Percentiles rank a stretch among this genome's conserved stretches.
These are phyloP conservation scores for Crotalus viridis DNA, from an alignment of 2,113 vertebrate genomes.

Conservation along the genomic window DNA sequence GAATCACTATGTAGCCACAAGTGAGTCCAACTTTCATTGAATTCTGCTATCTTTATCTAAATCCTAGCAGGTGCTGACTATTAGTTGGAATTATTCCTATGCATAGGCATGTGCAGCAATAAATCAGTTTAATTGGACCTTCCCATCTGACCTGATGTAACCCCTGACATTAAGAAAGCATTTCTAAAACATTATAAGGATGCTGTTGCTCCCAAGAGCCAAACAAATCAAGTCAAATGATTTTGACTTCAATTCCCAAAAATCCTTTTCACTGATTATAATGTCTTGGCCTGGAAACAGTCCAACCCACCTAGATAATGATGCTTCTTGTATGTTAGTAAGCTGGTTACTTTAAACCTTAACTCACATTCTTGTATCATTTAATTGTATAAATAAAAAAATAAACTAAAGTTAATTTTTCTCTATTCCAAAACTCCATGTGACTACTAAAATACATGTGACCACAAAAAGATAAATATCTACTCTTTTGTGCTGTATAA, in stretches of 20 bases:
- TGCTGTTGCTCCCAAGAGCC: not conserved
- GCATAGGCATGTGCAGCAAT: not conserved
- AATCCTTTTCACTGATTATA: not conserved
- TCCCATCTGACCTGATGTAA: not conserved
- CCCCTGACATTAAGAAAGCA: not conserved
- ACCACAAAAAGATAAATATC: not conserved
- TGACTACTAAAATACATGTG: not conserved
- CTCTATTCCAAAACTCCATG: not conserved
- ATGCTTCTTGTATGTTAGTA: not conserved
- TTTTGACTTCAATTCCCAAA: not conserved
- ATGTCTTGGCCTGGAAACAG: not conserved
- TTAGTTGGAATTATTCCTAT: not conserved
- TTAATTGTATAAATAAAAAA: not conserved
- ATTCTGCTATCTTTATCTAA: not conserved
- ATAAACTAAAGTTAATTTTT: not conserved
- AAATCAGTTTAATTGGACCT: not conserved
- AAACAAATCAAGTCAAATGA: not conserved
- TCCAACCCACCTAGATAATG: not conserved
- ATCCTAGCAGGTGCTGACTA: not conserved
- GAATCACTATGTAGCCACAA: not conserved
- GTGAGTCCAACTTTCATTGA: not conserved
- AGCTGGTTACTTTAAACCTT: not conserved
- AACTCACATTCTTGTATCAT: not conserved
- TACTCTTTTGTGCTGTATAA: not conserved
- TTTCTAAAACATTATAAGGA: not conserved